phyloP scores from a whole-genome alignment of 92 coral and sea anemone genomes.

The Diadumene lineata region DNA sequence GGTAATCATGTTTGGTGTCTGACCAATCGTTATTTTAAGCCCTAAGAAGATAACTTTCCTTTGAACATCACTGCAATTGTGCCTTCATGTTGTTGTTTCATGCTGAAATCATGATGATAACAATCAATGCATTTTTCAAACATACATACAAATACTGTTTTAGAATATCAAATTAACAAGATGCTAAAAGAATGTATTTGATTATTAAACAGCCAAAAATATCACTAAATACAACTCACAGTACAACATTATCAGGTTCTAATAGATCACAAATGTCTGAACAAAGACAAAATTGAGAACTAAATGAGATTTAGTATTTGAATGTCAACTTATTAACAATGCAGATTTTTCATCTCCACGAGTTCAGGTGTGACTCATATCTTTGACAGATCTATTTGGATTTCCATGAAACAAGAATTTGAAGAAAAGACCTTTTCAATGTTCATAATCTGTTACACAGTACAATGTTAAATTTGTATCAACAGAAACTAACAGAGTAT shows the following conservation, averaged over 20 bases:
- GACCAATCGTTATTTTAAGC: too few species aligned
- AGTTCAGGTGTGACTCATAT: conserved; percentile 4
- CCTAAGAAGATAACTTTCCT: too few species aligned
- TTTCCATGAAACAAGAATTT: conserved; percentile 17
- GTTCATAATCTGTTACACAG: too few species aligned
- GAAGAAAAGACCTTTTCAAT: neutral
- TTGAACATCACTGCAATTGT: too few species aligned
- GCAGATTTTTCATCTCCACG: conserved; percentile 3
- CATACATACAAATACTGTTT: conserved; percentile 1
- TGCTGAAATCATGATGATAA: neutral
- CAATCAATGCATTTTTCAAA: neutral
- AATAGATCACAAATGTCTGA: too few species aligned
- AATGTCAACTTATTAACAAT: neutral
- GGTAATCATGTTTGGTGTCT: too few species aligned
- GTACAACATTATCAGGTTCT: too few species aligned
- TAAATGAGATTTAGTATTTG: neutral
- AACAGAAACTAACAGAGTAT: too few species aligned
- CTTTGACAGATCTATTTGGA: neutral
- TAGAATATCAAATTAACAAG: neutral
- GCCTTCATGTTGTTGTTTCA: neutral
- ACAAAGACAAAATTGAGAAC: neutral
- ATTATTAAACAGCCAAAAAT: too few species aligned
- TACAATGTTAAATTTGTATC: too few species aligned
- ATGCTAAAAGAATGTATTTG: too few species aligned
- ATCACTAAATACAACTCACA: too few species aligned